Evolutionary conservation across 2,113 vertebrate genomes (phyloP).

Genomic region (Thomomys bottae): DNA sequence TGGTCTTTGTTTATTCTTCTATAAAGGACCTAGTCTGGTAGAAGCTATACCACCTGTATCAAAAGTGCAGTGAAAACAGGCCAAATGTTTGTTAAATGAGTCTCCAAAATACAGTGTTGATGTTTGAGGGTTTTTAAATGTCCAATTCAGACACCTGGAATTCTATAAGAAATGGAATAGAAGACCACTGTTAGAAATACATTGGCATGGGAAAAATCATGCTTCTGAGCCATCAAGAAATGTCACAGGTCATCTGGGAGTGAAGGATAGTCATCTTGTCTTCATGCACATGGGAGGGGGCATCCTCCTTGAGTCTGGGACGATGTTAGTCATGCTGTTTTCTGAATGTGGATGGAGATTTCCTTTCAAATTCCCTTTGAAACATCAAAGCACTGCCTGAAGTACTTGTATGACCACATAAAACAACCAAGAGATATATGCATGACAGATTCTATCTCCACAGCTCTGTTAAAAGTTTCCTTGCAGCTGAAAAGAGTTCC

Average conservation of each 20-base stretch:
- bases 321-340: conserved; percentile 16
- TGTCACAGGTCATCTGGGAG: not conserved
- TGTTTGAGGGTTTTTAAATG: not conserved
- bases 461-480: not conserved
- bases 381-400: conserved; percentile 56
- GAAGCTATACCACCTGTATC: not conserved
- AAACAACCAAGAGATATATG: conserved; percentile 14
- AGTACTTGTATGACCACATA: conserved; percentile 10
- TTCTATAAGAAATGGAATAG: not conserved
- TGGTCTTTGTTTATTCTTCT: not conserved
- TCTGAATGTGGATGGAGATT: conserved; percentile 12
- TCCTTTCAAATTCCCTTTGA: conserved; percentile 61
- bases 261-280: not conserved
- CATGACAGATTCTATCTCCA: not conserved
- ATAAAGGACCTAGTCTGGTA: not conserved
- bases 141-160: not conserved
- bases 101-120: conserved; percentile 25
- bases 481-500: not conserved
- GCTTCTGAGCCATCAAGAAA: not conserved
- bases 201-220: not conserved
- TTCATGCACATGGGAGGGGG: not conserved
- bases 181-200: not conserved
- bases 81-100: not conserved
- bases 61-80: not conserved
- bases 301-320: not conserved